A percentile compares a stretch with the other conserved stretches of the same genome.
phyloP scores from a whole-genome alignment of 2,113 vertebrate species.

The Channa argus region DNA sequence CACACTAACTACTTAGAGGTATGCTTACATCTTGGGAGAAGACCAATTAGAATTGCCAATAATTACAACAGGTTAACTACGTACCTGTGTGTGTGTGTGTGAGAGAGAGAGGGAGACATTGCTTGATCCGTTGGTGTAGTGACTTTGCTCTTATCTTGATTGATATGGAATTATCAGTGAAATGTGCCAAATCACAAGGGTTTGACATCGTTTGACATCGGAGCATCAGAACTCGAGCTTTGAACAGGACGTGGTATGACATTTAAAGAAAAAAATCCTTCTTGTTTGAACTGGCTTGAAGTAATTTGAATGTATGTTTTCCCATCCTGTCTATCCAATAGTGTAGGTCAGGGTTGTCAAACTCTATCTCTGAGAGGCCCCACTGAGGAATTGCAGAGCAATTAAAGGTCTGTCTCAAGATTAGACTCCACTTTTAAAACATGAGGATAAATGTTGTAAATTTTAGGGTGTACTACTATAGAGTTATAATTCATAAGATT shows the following conservation, averaged over 20 bases:
- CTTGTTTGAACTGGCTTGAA: conserved; percentile 31
- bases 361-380: conserved; percentile 9
- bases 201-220: background rate
- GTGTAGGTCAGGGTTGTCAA: conserved; percentile 33
- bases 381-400: conserved; percentile 27
- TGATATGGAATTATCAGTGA: conserved; percentile 32
- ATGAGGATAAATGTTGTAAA: background rate
- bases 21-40: conserved; percentile 36
- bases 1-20: conserved; percentile 27
- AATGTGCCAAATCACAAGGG: conserved; percentile 20
- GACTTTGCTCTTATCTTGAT: conserved; percentile 15
- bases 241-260: conserved; percentile 25
- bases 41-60: conserved; percentile 29
- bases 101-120: no score
- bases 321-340: conserved; percentile 18
- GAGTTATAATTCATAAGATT: background rate
- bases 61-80: conserved; percentile 36
- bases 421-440: conserved; percentile 10
- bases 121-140: conserved; percentile 1
- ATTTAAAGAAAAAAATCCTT: conserved; percentile 18
- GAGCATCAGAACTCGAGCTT: conserved; percentile 3
- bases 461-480: no score
- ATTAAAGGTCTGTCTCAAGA: conserved; percentile 23
- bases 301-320: conserved; percentile 45
- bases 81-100: background rate